Percentiles rank a stretch among this genome's conserved stretches.
Evolutionary conservation across 64 coral and sea anemone genomes (phyloP).

Genomic region (Pachyseris speciosa): DNA sequence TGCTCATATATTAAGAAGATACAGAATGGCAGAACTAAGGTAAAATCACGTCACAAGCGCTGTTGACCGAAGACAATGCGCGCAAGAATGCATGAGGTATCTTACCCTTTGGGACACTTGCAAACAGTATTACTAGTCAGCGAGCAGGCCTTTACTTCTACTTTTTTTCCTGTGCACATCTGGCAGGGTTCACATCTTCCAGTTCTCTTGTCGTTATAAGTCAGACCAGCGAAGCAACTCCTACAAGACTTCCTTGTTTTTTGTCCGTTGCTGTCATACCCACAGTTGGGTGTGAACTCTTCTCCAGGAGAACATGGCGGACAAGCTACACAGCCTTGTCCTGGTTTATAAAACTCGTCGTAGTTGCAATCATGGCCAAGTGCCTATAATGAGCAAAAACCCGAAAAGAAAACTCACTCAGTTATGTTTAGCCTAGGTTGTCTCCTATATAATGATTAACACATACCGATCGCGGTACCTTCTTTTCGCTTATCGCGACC

Average conservation of each 20-base stretch:
- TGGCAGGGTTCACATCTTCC: neutral
- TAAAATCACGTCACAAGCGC: too few relatives aligned
- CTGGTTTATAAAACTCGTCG: neutral
- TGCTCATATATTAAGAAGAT: too few relatives aligned
- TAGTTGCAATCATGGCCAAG: neutral
- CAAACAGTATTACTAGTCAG: conserved; percentile 4
- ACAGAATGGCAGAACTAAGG: too few relatives aligned
- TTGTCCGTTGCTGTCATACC: neutral
- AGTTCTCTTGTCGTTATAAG: neutral
- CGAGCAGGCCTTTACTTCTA: neutral
- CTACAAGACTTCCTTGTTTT: neutral
- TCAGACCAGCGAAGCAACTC: neutral
- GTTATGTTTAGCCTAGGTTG: too few relatives aligned
- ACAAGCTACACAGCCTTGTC: neutral
- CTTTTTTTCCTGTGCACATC: neutral
- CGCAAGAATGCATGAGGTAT: too few relatives aligned
- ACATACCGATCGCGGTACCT: too few relatives aligned
- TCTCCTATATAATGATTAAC: too few relatives aligned
- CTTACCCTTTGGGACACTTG: conserved; percentile 21
- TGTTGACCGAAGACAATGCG: too few relatives aligned
- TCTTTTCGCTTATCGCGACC: too few relatives aligned
- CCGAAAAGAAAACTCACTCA: too few relatives aligned
- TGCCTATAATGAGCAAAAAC: neutral
- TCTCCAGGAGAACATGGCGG: neutral
- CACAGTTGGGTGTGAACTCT: neutral